Evolutionary conservation across 1,140 invertebrate genomes (phyloP), one percentile per base, ranked within the genome.

Genomic region (Ephestia elutella): DNA sequence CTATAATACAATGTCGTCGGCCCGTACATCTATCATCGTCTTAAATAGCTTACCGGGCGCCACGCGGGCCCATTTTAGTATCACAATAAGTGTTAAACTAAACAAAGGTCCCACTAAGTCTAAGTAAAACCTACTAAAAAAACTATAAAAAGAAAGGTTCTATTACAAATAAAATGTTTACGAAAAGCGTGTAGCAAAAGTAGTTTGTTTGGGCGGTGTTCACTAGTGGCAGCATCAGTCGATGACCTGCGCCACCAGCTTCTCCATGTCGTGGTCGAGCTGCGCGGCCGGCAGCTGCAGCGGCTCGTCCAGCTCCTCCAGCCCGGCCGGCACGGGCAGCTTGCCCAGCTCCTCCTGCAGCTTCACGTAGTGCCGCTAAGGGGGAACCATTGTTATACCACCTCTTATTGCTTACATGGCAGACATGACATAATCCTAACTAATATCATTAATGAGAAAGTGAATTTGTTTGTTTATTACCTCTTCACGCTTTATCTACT

Each of bases 261-360:
- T 93, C 78, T 93, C 92, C 92, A 94, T 93, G 73, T 93, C 92
- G 73, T 92, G 90, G 75, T 93, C 92, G 57, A 90, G 90, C 63
- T 92, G 60, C 70, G 86, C 56, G 70, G 89, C 63, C 68, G 91
- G 77, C 70, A 91, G 78, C 89, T 82, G 84, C 65, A 91, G 90
- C 10, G 92, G 92, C 62, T 92, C 91, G 62, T 91, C 92, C 61
- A 94, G 81, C 67, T 94, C 93, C 70, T 94, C 93, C 15, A 96
- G 83, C 3, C 93, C 93, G 49, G 91, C 86, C 3, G 94, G 95
- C 9, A 93, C 92, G 71, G 93, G 92, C 73, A 97, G 87, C 89
- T 95, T 95, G 19, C 92, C 91, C 63, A 96, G 84, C 84, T 96
- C 95, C 81, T 95, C 94, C 62, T 94, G 92, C 62, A 96, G 85